These are phyloP conservation scores for Eupeodes latifasciatus DNA, from an alignment of 2,888 invertebrate species.

Conservation along the genomic window DNA sequence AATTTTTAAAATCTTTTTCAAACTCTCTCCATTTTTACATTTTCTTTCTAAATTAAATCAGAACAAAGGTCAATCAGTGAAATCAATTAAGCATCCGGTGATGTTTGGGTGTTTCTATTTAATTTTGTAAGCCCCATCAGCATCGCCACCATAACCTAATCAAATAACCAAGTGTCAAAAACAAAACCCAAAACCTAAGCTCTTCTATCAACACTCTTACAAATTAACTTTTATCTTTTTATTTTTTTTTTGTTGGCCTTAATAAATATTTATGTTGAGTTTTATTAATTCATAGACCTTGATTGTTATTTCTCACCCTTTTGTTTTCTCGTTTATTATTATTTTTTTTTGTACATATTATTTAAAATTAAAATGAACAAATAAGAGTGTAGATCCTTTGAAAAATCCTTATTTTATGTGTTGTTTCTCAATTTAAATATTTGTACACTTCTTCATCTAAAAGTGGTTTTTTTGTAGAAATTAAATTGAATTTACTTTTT, in stretches of 20 bases:
- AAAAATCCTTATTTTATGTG: not conserved
- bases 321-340: not conserved
- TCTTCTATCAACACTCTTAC: not conserved
- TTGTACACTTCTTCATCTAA: slow-evolving; percentile 1
- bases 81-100: too few species aligned
- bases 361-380: not conserved
- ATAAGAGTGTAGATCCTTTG: not conserved
- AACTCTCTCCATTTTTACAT: too few species aligned
- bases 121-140: too few species aligned
- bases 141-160: not conserved
- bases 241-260: too few species aligned
- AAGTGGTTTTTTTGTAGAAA: slow-evolving; percentile 7
- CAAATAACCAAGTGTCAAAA: not conserved
- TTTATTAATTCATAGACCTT: slow-evolving; percentile 5
- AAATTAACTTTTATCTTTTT: not conserved
- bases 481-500: slow-evolving; percentile 25
- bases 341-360: too few species aligned
- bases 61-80: too few species aligned
- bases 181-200: not conserved
- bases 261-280: not conserved
- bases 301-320: slow-evolving; percentile 14
- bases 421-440: not conserved
- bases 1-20: too few species aligned
- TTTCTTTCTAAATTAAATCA: too few species aligned
- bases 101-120: too few species aligned